Evolutionary conservation across 2,888 invertebrate species (phyloP), one percentile per base, ranked within the genome.

Genomic region (Hermaeophaga mercurialis): DNA sequence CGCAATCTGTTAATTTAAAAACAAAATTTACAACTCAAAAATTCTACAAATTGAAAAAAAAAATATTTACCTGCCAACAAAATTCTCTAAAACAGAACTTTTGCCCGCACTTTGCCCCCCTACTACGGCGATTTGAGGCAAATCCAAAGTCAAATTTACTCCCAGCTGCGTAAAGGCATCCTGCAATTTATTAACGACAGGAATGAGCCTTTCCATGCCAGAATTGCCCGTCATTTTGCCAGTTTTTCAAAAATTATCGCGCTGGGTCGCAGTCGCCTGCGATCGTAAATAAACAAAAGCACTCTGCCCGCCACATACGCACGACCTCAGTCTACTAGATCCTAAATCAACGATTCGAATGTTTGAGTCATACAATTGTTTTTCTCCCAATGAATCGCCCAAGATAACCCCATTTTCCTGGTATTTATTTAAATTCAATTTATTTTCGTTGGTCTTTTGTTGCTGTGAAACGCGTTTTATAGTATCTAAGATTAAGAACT

Each of bases 31-130:
- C 3, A 11, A 9, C 9, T 15, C 11, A 24, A 43, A 43, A 3
- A 57, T n/a, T n/a, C n/a, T n/a, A n/a, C n/a, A n/a, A n/a, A n/a
- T n/a, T n/a, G n/a, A n/a, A 38, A 26, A 17, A 28, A 26, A 49
- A 38, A 39, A 18, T 9, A 24, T 22, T 64, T 83, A 96, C 96
- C 93, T 94, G 82, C 99, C 99, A 74, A 99, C 99, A 81, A 99
- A 99, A 82, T 99, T 99, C 84, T 99, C 99, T 80, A 99, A 84
- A 65, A 99, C 99, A 57, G 97, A 98, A 81, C 96, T 97, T 84
- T 99, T 99, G 78, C 99, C 99, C 77, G 99, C 99, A 78, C 96
- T 96, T 81, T 99, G 99, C 76, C 98, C 98, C 81, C 99, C 99
- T 79, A 99, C 98, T 72, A 99, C 99, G 69, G 98, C 99, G 79